Evolutionary conservation across 2,888 invertebrate genomes (phyloP).

Genomic region (Chalcis sispes): DNA sequence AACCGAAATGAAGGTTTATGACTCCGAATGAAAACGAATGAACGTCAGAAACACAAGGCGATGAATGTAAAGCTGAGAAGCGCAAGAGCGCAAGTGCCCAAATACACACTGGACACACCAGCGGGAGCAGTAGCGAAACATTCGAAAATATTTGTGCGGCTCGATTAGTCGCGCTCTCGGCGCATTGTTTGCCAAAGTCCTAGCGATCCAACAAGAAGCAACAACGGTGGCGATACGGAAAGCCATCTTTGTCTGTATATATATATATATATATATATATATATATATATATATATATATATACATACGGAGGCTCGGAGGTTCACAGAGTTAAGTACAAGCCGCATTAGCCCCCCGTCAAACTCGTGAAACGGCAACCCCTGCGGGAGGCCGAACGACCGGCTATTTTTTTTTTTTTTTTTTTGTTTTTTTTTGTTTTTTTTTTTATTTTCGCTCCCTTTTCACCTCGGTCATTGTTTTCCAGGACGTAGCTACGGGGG

Average conservation of each 20-base stretch:
- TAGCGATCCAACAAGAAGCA: too few species aligned
- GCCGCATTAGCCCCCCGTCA: conserved; percentile 43
- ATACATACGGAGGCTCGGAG: not conserved
- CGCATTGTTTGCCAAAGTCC: too few species aligned
- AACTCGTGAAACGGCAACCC: conserved; percentile 30
- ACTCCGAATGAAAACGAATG: not conserved
- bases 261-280: too few species aligned
- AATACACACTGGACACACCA: not conserved
- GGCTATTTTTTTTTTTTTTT: not conserved
- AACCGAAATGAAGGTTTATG: not conserved
- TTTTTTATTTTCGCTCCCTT: not conserved
- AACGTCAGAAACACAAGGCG: not conserved
- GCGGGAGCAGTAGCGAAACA: not conserved
- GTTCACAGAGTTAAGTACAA: too few species aligned
- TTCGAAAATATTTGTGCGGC: conserved; percentile 53
- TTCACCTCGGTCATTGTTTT: too few species aligned
- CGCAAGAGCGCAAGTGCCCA: not conserved
- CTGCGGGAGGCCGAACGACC: not conserved
- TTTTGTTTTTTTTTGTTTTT: not conserved
- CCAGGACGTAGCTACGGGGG: too few species aligned
- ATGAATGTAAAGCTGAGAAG: not conserved
- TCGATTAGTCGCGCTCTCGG: conserved; percentile 55
- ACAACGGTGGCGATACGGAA: too few species aligned
- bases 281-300: too few species aligned
- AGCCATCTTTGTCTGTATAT: too few species aligned